Evolutionary conservation across 1,140 invertebrate genomes (phyloP), one percentile per base, ranked within the genome.

Genomic region (Drosophila athabasca): DNA sequence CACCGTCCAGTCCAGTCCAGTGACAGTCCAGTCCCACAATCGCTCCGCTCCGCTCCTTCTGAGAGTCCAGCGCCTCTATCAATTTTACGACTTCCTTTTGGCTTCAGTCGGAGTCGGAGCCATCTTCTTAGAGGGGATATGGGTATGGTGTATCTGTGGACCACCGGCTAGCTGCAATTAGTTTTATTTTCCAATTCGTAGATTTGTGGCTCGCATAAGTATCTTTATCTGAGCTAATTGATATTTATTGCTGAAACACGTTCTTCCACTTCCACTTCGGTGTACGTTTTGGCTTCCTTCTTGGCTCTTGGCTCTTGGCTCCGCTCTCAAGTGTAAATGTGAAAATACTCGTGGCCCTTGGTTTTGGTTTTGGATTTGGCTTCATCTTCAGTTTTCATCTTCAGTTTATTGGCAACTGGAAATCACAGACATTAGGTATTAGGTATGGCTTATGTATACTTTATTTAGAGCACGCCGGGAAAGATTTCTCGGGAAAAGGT

Each of bases 81-180:
- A 84, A 61, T 87, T 84, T 84, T 67, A 84, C 78, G 81, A 87
- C 81, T 84, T 87, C 82, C 81, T 84, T 58, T 60, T 49, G 53
- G 22, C 35, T 57, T 54, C 9, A 24, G 51, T 35, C 59, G 5
- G 26, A 45, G 54, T 9, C 17, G 17, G 17, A 19, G 17, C 17
- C 17, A 19, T 19, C 55, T 65, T 29, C 44, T 24, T 24, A 41
- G 60, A 65, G 24, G 24, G 24, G 4, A 19, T 26, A 26, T 26
- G 24, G 24, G 24, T 26, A 26, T n/a, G 31, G 61, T 43, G 31
- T 50, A 64, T 53, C 48, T 26, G 45, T 26, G 58, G 77, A 81
- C 78, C 77, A 87, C 81, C 82, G 53, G 74, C 79, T 55, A 57
- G 61, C 75, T 67, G 77, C 81, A 84, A 87, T 84, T 84, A 84